Evolutionary conservation across 2,113 vertebrate genomes (phyloP), one percentile per base, ranked within the genome.

Genomic region (Hydrochoerus hydrochaeris): DNA sequence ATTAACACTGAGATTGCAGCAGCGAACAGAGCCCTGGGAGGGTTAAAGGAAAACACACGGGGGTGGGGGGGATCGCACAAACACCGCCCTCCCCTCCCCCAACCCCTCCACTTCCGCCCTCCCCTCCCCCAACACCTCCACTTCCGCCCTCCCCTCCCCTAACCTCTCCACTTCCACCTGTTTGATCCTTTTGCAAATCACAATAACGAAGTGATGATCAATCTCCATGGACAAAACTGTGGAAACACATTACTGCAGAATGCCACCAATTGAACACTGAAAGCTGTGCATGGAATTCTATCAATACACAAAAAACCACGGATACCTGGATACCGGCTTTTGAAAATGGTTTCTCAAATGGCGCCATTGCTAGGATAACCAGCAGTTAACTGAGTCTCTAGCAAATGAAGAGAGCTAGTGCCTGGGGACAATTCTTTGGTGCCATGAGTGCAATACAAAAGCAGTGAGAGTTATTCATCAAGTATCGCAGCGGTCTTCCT

Each of bases 401-500:
- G 81, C 49, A 96, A 84, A 94, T 57, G 71, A 95, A 87, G 38
- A 83, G 62, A 87, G 30, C 67, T 90, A 62, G 73, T 84, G 60
- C 41, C 26, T 85, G 20, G 65, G 95, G 94, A 96, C 67, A 62
- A 81, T 81, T 73, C 62, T 88, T 77, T 81, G 17, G 54, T n/a
- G 60, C 41, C 54, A 19, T 28, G 35, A 24, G 44, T 54, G 44
- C 67, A 62, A 73, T 30, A 92, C 41, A 77, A 65, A 60, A 90
- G 62, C 54, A 81, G 88, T 77, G 62, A 80, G 81, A n/a, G 57
- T 87, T 73, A 94, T 24, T 92, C 78, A 77, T 62, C 90, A 80
- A 77, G 46, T 30, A 63, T n/a, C 57, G 54, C 93, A 96, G 54
- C 85, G 95, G 91, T 90, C 91, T 81, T 95, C 81, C 92, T 95